Evolutionary conservation across 2,888 invertebrate species (phyloP), one percentile per base, ranked within the genome.

Genomic region (Chrysotoxum bicinctum): DNA sequence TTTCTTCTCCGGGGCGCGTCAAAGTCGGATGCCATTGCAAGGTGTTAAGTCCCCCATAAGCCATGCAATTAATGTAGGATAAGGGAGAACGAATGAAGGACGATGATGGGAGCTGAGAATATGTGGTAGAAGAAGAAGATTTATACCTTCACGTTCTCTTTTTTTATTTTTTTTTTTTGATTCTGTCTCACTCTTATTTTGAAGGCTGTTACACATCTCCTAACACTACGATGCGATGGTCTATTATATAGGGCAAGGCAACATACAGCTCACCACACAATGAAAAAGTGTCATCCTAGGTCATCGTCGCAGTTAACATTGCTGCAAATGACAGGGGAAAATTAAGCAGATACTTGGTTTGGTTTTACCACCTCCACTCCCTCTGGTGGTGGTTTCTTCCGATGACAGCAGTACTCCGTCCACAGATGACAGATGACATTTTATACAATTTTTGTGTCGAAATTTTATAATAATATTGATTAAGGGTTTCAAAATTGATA

Each of bases 201-300:
- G 66, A 56, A 50, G 40, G 64, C 43, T 64, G 48, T 52, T 70
- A 68, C 76, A 62, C 72, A 54, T 23, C 23, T 35, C 14, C 58
- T 69, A 26, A 45, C 69, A 56, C 56, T 19, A 35, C 35, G 19
- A 35, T 32, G 56, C 54, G 30, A 19, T 19, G 35, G 26, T 79
- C 76, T 60, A 64, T 54, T 79, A 85, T 76, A 76, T 73, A 81
- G 81, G 85, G 48, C 85, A 85, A 85, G 85, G 81, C 73, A 77
- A 77, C 32, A 21, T 16, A 50, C 6, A 23, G 8, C 7, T 26
- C 23, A 62, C 26, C 43, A 81, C 85, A 85, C 81, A 85, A 85
- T 81, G 76, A 48, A 81, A 85, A 85, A 73, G 62, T 81, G 85
- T 76, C 85, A 85, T 76, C 85, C 81, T 85, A 85, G 85, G 85